Base-by-base conservation (phyloP, 1,140 invertebrate genomes). In the Musca domestica region DNA sequence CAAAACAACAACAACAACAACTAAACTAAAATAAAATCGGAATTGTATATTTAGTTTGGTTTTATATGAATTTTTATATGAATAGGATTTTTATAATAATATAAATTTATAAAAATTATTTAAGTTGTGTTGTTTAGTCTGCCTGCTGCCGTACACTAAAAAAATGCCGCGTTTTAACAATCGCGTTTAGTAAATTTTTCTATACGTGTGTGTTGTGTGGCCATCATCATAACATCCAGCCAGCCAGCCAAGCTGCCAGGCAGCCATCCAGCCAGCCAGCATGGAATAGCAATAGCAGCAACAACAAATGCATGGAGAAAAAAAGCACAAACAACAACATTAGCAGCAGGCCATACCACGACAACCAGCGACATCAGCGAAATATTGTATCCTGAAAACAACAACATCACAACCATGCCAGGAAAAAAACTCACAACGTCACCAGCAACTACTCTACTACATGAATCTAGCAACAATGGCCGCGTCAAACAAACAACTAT, bases 121-220 rank as follows among this genome's bases (percentile, higher is more conserved):
- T 51, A 22, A 61, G 56, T 61, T 61, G 27, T 41, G 27, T 41
- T 61, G 56, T 61, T 61, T 61, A 61, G 56, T 61, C 56, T 61
- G 56, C 56, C 56, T 61, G 56, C 56, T 61, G 56, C 56, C 56
- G 56, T 61, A 61, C 56, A 61, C 56, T 61, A 61, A 61, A 61
- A 61, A 61, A 61, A 61, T 61, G 56, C 56, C 56, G 56, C 56
- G 56, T 61, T 61, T 61, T 34, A 61, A 61, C 56, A 61, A 34
- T 61, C 56, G 56, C 56, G 56, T 61, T 61, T 61, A 61, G 56
- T 61, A 61, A 61, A 61, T 61, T 61, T 41, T 41, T 61, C 56
- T 61, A 61, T 41, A 41, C 34, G 34, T 41, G 34, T 41, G 34
- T 41, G 34, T 41, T 61, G 56, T 61, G 56, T 61, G 56, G 56